Evolutionary conservation across 2,113 vertebrate species (phyloP), one percentile per base, ranked within the genome.

Genomic region (Hassar affinis): DNA sequence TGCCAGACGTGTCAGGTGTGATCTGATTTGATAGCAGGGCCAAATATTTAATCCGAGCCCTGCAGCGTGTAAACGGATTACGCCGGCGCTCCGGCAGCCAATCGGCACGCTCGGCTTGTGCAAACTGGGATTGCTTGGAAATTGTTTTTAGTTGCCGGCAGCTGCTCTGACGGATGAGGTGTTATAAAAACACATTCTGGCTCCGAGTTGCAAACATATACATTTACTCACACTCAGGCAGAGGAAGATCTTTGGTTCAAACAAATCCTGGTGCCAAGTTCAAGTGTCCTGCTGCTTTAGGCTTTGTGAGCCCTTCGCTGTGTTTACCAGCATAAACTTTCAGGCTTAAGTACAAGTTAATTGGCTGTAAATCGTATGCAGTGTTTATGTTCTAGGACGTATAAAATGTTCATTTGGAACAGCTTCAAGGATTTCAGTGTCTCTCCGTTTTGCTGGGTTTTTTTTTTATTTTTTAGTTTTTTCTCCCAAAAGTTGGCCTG

Each of bases 271-370:
- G 85, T 88, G 83, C 86, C 86, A 78, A 87, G 88, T 91, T 91
- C 87, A 90, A 91, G 91, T 90, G 87, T 88, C 87, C 86, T 66
- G 56, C 80, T 84, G 87, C 80, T 85, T 80, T 57, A 25, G 84
- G 84, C 86, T 88, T 91, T 90, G 79, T 93, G 94, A 93, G 93
- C 92, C 93, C 94, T 94, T 93, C 91, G 78, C 92, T 93, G 93
- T 95, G 93, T 96, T 97, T 96, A 96, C 95, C 95, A 92, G 92
- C 93, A 93, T 95, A 97, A 96, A 96, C 94, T 59, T 84, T 25
- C 47, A 47, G 54, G 80, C 90, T 88, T 94, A 96, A 97, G 95
- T 93, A 94, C 95, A 93, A 94, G 96, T 97, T 96, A 96, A 97
- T 96, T 96, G 95, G 96, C 94, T 96, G 95, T 96, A 96, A 97